Conservation (phyloP, 2,888 invertebrate species). For the Sminthurinus aureus region DNA sequence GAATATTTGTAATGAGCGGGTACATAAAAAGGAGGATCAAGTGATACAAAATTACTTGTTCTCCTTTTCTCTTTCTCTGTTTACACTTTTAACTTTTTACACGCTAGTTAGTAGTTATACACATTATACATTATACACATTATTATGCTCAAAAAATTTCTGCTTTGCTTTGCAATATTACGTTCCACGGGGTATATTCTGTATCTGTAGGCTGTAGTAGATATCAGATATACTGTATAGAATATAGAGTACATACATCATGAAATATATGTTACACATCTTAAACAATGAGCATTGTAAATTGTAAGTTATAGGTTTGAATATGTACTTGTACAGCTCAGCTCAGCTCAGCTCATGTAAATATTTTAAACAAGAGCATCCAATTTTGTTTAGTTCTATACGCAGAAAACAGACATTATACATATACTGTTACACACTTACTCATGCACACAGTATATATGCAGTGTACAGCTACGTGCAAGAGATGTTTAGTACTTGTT, state of each 20-base stretch:
- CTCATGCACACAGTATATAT: not conserved
- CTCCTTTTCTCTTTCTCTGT: not conserved
- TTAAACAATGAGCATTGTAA: too few species aligned
- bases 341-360: not conserved
- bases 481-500: not conserved
- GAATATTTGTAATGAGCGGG: constrained; percentile 6
- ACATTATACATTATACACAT: not conserved
- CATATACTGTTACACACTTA: not conserved
- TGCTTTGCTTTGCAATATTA: constrained; percentile 10
- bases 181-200: too few species aligned
- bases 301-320: too few species aligned
- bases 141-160: not conserved
- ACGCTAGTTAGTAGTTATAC: not conserved
- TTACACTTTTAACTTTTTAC: not conserved
- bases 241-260: not conserved
- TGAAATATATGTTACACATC: not conserved
- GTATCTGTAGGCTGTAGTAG: not conserved
- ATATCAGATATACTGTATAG: not conserved
- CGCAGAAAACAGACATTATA: not conserved
- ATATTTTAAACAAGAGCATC: not conserved
- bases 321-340: too few species aligned
- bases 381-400: not conserved
- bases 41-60: constrained; percentile 5
- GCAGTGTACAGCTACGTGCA: not conserved
- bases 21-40: constrained; percentile 3